Conservation (phyloP, 2,797 vertebrate genomes). For the Decapterus maruadsi region DNA sequence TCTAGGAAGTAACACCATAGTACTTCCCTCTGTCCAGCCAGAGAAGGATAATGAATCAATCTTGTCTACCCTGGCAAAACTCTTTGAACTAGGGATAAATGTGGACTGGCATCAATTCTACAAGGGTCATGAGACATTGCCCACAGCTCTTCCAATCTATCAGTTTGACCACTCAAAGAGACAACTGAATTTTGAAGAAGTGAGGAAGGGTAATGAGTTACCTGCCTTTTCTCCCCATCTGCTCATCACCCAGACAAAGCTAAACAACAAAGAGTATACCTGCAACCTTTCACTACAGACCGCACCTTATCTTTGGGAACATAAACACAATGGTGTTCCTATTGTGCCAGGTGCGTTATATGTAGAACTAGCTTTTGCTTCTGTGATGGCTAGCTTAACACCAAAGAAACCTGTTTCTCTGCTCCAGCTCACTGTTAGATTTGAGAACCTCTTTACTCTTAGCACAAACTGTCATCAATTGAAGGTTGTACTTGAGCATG, state of each 20-base stretch:
- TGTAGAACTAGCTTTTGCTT: constrained; percentile 87
- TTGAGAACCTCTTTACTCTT: constrained; percentile 85
- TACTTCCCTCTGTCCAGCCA: constrained; percentile 84
- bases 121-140: constrained; percentile 80
- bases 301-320: constrained; percentile 86
- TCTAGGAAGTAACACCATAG: constrained; percentile 79
- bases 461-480: constrained; percentile 78
- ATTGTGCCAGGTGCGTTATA: constrained; percentile 89
- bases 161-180: constrained; percentile 87
- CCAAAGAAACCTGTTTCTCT: constrained; percentile 81
- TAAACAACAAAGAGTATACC: constrained; percentile 67
- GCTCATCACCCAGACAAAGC: constrained; percentile 72
- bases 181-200: constrained; percentile 77
- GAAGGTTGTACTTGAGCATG: constrained; percentile 78
- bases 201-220: constrained; percentile 75
- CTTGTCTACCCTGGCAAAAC: constrained; percentile 73
- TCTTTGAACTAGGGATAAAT: constrained; percentile 83
- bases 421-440: constrained; percentile 83
- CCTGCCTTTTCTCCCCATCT: constrained; percentile 67
- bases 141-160: constrained; percentile 85
- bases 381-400: constrained; percentile 79
- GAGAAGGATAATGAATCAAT: constrained; percentile 83
- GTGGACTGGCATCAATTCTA: constrained; percentile 85
- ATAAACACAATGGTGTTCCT: constrained; percentile 85
- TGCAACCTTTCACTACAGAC: constrained; percentile 80